Evolutionary conservation across 2,113 vertebrate species (phyloP).

Genomic region (Corythoichthys intestinalis): DNA sequence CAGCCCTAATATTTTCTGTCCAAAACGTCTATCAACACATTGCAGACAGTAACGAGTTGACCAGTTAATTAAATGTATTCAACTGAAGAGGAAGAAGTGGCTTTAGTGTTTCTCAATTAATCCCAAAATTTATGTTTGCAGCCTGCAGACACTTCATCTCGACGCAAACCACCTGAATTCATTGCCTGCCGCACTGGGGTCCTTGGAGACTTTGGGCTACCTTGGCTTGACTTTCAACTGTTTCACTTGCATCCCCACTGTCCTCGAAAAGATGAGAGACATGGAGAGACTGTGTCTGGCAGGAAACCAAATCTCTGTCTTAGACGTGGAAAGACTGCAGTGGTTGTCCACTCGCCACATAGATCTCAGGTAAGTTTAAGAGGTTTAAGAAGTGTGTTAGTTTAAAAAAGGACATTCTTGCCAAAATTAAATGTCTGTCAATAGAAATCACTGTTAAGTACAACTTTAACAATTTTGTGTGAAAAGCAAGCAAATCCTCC

Average conservation of each 20-base stretch:
- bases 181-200: constrained; percentile 84
- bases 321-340: constrained; percentile 77
- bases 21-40: constrained; percentile 17
- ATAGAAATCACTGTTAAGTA: too few relatives aligned
- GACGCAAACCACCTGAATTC: constrained; percentile 86
- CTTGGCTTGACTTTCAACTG: constrained; percentile 93
- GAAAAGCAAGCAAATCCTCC: too few relatives aligned
- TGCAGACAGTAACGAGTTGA: constrained; percentile 21
- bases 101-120: neutral
- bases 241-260: constrained; percentile 80
- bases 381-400: neutral
- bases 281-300: constrained; percentile 93
- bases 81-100: neutral
- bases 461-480: too few relatives aligned
- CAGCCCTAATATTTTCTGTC: too few relatives aligned
- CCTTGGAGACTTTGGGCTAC: constrained; percentile 83
- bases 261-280: constrained; percentile 81
- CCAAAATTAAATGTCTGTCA: too few relatives aligned
- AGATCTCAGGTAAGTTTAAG: constrained; percentile 81
- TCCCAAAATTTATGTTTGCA: constrained; percentile 41
- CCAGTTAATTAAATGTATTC: neutral
- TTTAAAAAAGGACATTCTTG: too few relatives aligned
- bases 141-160: constrained; percentile 92
- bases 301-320: constrained; percentile 78
- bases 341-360: constrained; percentile 84